Evolutionary conservation across 2,797 vertebrate genomes (phyloP).

Genomic region (Diplodus sargus): DNA sequence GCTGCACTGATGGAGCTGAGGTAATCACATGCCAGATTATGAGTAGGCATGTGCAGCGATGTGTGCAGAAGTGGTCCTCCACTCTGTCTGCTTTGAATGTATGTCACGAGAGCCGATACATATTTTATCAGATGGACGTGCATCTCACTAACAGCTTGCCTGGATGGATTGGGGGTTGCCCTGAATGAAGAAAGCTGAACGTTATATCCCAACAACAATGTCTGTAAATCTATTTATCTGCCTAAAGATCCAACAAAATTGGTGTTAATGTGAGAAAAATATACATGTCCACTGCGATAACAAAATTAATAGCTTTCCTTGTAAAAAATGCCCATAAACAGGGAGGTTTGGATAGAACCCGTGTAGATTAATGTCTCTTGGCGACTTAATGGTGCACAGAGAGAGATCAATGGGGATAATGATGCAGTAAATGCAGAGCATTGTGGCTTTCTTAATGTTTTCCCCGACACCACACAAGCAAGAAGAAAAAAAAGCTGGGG

Average conservation of each 20-base stretch:
- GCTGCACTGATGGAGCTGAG: conserved; percentile 32
- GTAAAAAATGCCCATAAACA: conserved; percentile 36
- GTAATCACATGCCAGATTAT: conserved; percentile 58
- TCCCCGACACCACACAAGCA: neutral
- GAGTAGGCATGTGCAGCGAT: conserved; percentile 63
- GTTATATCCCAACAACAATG: neutral
- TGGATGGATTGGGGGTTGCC: conserved; percentile 33
- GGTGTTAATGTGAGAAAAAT: conserved; percentile 16
- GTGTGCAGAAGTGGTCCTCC: conserved; percentile 32
- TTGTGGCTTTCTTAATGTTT: conserved; percentile 49
- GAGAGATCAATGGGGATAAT: conserved; percentile 51
- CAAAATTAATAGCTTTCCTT: conserved; percentile 24
- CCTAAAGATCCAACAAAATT: no score
- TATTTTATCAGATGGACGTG: conserved; percentile 68
- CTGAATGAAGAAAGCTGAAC: conserved; percentile 12
- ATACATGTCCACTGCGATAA: conserved; percentile 10
- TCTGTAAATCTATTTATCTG: conserved; percentile 3
- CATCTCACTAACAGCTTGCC: conserved; percentile 49
- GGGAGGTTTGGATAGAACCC: conserved; percentile 13
- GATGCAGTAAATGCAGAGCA: conserved; percentile 33
- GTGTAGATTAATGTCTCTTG: conserved; percentile 33
- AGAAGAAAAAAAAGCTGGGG: conserved; percentile 22
- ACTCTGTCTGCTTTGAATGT: conserved; percentile 65
- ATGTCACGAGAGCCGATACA: conserved; percentile 71
- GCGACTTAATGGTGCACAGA: conserved; percentile 40